Percentiles rank a stretch among this genome's conserved stretches.
phyloP scores from a whole-genome alignment of 2,113 vertebrate genomes.

The Ciconia stormi region DNA sequence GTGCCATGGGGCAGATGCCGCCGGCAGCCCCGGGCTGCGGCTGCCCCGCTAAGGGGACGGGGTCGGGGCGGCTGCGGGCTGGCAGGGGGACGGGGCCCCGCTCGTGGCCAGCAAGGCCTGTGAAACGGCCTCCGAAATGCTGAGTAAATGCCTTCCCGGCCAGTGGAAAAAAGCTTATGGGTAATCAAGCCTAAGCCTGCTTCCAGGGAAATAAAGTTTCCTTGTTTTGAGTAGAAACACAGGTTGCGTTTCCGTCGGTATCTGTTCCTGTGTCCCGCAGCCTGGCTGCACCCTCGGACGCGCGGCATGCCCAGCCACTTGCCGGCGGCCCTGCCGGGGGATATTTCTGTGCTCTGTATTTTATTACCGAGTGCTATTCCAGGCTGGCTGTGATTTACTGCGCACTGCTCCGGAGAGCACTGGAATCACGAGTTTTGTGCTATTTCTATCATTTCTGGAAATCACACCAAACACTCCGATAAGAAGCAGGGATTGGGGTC shows the following conservation, averaged over 20 bases:
- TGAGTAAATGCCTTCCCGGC: background rate
- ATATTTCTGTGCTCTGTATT: background rate
- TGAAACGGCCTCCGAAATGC: background rate
- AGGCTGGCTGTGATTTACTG: background rate
- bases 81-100: background rate
- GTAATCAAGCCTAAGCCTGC: background rate
- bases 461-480: accelerated
- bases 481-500: background rate
- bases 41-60: background rate
- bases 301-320: background rate
- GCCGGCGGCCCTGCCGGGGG: background rate
- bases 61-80: background rate
- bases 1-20: background rate
- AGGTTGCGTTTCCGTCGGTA: background rate
- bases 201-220: background rate
- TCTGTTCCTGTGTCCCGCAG: background rate
- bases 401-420: background rate
- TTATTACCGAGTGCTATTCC: background rate
- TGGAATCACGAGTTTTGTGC: background rate
- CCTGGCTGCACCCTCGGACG: background rate
- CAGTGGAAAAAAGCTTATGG: background rate
- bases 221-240: background rate
- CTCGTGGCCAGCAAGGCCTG: background rate
- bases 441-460: background rate
- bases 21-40: background rate